phyloP scores from a whole-genome alignment of 2,888 invertebrate genomes.

The Zonitis immaculata region DNA sequence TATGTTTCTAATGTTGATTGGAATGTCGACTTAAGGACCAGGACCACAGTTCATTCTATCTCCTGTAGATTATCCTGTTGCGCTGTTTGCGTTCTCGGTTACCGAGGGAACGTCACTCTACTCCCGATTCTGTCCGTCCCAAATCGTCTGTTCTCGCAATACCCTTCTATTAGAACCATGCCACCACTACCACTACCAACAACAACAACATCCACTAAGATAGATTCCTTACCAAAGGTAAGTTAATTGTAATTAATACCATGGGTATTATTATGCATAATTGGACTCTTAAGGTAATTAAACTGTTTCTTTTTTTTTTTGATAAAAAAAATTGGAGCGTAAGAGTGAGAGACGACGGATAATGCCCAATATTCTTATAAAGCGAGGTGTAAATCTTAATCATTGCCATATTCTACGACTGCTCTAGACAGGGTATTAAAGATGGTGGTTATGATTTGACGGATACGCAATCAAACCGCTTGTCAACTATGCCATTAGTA shows the following conservation, averaged over 20 bases:
- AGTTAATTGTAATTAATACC: constrained; percentile 21
- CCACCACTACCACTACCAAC: background rate
- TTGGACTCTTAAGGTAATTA: constrained; percentile 15
- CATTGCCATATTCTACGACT: background rate
- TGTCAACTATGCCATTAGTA: constrained; percentile 5
- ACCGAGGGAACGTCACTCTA: constrained; percentile 15
- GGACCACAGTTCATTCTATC: constrained; percentile 5
- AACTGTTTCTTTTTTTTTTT: no score
- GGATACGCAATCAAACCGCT: constrained; percentile 23
- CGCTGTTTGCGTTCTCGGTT: constrained; percentile 28
- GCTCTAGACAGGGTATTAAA: constrained; percentile 23
- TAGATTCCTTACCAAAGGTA: constrained; percentile 15
- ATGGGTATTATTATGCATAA: constrained; percentile 19
- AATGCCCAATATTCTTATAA: no score
- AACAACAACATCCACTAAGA: background rate
- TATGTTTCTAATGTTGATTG: constrained; percentile 19
- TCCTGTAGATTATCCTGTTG: constrained; percentile 28
- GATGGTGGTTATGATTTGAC: constrained; percentile 25
- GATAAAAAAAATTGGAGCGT: no score
- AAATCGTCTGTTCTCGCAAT: constrained; percentile 7
- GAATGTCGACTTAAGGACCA: constrained; percentile 23
- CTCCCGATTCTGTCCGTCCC: constrained; percentile 16
- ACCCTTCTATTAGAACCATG: background rate
- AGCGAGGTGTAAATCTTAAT: background rate
- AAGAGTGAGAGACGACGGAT: no score